phyloP scores from a whole-genome alignment of 2,797 vertebrate genomes.

The Acanthornis magna region DNA sequence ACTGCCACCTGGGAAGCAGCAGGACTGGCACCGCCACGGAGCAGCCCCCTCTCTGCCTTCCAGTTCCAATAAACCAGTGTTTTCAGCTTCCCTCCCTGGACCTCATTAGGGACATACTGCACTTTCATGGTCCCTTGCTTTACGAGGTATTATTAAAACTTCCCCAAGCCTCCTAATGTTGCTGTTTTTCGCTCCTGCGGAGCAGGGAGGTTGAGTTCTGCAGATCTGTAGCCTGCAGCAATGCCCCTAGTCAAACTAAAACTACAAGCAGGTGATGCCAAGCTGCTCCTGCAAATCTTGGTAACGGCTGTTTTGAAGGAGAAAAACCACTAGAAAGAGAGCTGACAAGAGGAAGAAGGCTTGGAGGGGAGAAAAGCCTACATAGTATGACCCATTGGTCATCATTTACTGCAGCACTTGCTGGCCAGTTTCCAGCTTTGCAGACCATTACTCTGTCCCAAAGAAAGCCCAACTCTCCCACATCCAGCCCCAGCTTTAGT shows the following conservation, averaged over 20 bases:
- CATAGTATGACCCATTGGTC: background rate
- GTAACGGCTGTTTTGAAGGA: background rate
- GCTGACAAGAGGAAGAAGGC: background rate
- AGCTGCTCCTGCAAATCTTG: background rate
- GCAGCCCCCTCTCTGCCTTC: background rate
- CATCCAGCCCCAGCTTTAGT: background rate
- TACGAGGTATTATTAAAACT: background rate
- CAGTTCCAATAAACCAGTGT: background rate
- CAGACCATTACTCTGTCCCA: background rate
- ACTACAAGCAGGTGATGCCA: background rate
- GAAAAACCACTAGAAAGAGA: background rate
- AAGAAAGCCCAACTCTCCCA: background rate
- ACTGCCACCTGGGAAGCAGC: accelerated
- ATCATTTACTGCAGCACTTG: background rate
- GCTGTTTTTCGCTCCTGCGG: background rate
- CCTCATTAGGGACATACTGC: background rate
- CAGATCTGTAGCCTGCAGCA: slow-evolving; percentile 15
- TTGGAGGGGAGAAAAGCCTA: background rate
- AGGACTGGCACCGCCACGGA: accelerated
- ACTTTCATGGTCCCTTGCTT: slow-evolving; percentile 22
- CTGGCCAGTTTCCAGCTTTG: background rate
- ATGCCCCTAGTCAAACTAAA: background rate
- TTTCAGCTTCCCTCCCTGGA: background rate
- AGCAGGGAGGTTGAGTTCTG: background rate
- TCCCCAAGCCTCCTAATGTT: background rate